Conservation (phyloP, 2,113 vertebrate genomes). For the Mungos mungo region DNA sequence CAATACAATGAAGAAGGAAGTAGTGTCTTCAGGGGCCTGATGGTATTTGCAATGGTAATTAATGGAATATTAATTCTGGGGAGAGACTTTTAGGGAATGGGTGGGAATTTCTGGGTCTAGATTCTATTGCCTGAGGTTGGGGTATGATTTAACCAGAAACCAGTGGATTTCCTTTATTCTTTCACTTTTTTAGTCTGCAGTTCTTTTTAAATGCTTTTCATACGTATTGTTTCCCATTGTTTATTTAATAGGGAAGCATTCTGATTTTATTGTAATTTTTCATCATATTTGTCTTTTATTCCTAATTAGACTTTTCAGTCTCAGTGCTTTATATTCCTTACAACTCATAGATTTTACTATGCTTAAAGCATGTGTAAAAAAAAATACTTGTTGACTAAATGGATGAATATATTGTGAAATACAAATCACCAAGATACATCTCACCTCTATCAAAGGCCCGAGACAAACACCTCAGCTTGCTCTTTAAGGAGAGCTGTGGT, state of each 20-base stretch:
- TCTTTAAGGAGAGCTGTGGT: neutral
- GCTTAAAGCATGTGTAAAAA: conserved; percentile 3
- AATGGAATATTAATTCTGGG: neutral
- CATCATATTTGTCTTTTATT: conserved; percentile 23
- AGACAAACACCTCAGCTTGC: neutral
- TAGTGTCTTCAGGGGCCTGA: neutral
- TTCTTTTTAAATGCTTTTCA: neutral
- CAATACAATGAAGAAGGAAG: neutral
- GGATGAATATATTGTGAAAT: neutral
- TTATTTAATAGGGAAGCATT: neutral
- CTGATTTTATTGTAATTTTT: conserved; percentile 38
- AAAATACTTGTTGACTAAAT: neutral
- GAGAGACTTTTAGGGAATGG: neutral
- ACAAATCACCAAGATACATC: neutral
- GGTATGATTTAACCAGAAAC: neutral
- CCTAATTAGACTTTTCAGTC: conserved; percentile 11
- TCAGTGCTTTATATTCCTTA: neutral
- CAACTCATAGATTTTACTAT: neutral
- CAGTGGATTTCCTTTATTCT: neutral
- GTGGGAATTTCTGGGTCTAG: neutral
- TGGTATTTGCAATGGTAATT: neutral
- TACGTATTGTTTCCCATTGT: neutral
- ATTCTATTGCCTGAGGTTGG: neutral
- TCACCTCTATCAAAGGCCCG: neutral
- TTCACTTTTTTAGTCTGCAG: neutral